A percentile compares a stretch with the other conserved stretches of the same genome.
phyloP scores from a whole-genome alignment of 2,113 vertebrate genomes.

The Rhinolophus sinicus region DNA sequence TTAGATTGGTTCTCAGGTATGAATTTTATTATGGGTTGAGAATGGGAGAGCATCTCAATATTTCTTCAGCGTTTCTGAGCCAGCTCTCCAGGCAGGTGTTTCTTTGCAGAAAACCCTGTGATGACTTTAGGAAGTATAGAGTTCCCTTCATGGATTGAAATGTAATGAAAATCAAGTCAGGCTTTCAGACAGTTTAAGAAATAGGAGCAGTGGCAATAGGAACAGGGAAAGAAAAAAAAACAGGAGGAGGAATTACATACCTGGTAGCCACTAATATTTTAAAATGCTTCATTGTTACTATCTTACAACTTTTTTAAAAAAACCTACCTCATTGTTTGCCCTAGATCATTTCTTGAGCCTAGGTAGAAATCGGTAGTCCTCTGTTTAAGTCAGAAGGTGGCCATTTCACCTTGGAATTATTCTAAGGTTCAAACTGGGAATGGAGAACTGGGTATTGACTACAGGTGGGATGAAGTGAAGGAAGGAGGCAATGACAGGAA shows the following conservation, averaged over 20 bases:
- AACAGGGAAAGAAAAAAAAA: neutral
- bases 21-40: neutral
- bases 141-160: constrained; percentile 9
- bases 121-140: neutral
- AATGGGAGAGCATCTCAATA: neutral
- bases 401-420: neutral
- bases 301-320: neutral
- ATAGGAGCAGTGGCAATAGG: neutral
- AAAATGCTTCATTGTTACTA: neutral
- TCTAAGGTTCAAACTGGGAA: neutral
- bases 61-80: neutral
- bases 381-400: neutral
- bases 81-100: neutral
- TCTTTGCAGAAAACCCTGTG: neutral
- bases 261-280: neutral
- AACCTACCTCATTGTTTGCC: neutral
- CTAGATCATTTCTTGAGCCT: constrained; percentile 10
- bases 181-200: neutral
- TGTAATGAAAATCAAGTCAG: neutral
- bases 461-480: neutral
- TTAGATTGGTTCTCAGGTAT: neutral
- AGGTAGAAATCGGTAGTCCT: constrained; percentile 15
- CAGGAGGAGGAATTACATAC: neutral
- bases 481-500: neutral
- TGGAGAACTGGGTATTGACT: neutral